Evolutionary conservation across 2,797 vertebrate species (phyloP), one percentile per base, ranked within the genome.

Genomic region (Sebastiscus tertius): DNA sequence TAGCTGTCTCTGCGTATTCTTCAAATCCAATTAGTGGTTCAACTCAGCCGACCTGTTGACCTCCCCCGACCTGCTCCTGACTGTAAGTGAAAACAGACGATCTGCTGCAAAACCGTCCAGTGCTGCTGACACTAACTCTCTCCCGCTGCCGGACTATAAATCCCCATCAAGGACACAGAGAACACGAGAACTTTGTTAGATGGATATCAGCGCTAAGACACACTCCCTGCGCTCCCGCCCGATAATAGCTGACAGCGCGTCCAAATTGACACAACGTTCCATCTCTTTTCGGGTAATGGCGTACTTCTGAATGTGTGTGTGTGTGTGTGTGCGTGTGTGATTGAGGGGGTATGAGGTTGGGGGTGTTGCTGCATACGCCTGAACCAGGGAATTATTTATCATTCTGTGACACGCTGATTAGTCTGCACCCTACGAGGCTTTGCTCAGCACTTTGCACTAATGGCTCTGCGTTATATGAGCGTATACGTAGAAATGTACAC

Each of bases 341-440:
- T 5, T 65, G 71, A 46, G 39, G 66, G 63, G 39, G 39, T 75
- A 18, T 24, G 54, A 6, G 72, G 9, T 71, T 80, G 54, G 61
- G 31, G 54, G 22, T 66, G 62, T 29, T 55, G 52, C 64, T 74
- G 77, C 49, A 26, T 58, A 34, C 20, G 24, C 62, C 63, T 83
- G 88, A 89, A 87, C 72, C 42, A 83, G 55, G 82, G 80, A 83
- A 84, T 88, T 85, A 93, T 94, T 89, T 62, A 94, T 94, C 89
- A 93, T 83, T 39, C 62, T 46, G 56, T 91, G 93, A 92, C 91
- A 93, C 75, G 22, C 78, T 91, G 90, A 94, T 94, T 93, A 87
- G 87, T 88, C 80, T 84, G 76, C 63, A 79, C 75, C 86, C 75
- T 75, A 34, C 69, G 83, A 80, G 73, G 79, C 86, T 79, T 81